phyloP scores from a whole-genome alignment of 2,113 vertebrate species.

The Ranitomeya variabilis region DNA sequence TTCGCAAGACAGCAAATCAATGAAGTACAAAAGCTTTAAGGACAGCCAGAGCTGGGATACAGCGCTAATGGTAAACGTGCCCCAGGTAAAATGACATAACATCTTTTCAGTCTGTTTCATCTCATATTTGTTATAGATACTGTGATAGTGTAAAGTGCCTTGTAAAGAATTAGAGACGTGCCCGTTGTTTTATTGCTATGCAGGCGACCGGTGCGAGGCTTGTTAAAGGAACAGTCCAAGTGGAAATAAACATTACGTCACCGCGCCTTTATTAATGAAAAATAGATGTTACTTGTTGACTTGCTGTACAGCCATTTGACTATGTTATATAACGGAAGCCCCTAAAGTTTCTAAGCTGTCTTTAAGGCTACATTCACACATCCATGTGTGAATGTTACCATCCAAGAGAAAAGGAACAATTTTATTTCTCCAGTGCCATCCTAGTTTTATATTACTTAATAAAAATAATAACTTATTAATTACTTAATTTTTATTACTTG shows the following conservation, averaged over 20 bases:
- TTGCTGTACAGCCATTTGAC: background rate
- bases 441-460: no score
- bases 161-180: conserved; percentile 20
- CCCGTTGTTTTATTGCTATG: background rate
- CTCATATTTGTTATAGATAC: conserved; percentile 33
- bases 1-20: conserved; percentile 42
- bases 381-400: no score
- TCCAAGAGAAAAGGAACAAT: no score
- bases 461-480: no score
- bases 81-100: conserved; percentile 62
- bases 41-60: conserved; percentile 7
- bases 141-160: background rate
- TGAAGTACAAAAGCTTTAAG: conserved; percentile 28
- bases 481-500: no score
- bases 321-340: background rate
- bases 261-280: background rate
- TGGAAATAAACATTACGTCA: background rate
- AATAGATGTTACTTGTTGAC: background rate
- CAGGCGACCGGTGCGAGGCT: background rate
- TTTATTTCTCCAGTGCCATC: no score
- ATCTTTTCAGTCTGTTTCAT: conserved; percentile 25
- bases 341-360: background rate
- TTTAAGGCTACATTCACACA: background rate
- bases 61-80: conserved; percentile 45
- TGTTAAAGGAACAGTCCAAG: background rate